phyloP scores from a whole-genome alignment of 2,797 vertebrate species.

The Carduelis carduelis region DNA sequence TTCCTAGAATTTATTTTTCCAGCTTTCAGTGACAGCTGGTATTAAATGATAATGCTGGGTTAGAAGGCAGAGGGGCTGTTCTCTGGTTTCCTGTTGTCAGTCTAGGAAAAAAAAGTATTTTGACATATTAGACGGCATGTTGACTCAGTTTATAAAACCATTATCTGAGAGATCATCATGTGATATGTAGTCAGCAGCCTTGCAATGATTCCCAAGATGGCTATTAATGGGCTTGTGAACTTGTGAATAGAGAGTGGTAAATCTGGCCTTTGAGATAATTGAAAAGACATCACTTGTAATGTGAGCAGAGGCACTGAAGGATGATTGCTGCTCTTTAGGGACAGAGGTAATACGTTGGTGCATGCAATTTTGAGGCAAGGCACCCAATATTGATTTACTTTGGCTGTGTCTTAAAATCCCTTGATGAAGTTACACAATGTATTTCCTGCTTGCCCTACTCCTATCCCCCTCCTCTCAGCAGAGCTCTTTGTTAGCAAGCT shows the following conservation, averaged over 20 bases:
- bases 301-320: neutral
- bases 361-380: neutral
- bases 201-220: neutral
- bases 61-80: neutral
- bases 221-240: slow-evolving; percentile 63
- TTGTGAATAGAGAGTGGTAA: slow-evolving; percentile 24
- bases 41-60: slow-evolving; percentile 53
- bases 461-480: neutral
- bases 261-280: slow-evolving; percentile 57
- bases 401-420: neutral
- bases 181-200: neutral
- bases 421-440: neutral
- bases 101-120: slow-evolving; percentile 35
- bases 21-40: neutral
- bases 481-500: neutral
- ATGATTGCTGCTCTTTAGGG: neutral
- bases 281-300: slow-evolving; percentile 50
- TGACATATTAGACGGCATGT: slow-evolving; percentile 20
- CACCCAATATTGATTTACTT: neutral
- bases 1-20: slow-evolving; percentile 5
- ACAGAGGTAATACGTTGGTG: neutral
- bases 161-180: slow-evolving; percentile 3
- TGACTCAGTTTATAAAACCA: slow-evolving; percentile 14
- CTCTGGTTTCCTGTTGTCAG: slow-evolving; percentile 13
- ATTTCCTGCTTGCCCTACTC: neutral